Evolutionary conservation across 2,797 vertebrate species (phyloP), one percentile per base, ranked within the genome.

Genomic region (Xenopus petersii): DNA sequence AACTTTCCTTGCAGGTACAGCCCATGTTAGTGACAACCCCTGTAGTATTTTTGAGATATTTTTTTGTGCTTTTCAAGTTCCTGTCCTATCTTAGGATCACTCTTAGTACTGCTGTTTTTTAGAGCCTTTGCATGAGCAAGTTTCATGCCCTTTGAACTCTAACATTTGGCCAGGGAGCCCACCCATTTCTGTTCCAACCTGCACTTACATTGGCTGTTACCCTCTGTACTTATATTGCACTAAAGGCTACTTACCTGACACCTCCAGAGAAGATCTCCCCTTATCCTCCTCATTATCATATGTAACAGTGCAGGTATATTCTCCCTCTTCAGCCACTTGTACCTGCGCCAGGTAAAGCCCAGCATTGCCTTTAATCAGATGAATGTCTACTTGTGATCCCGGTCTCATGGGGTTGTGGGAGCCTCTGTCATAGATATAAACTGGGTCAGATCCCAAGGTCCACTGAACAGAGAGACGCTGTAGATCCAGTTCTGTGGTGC

Each of bases 241-340:
- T 42, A 42, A 42, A 16, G 36, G 51, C 26, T 17, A 68, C n/a
- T 81, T 80, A 71, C 58, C 56, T 56, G n/a, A 33, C 55, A 47
- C 12, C 5, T 80, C 10, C 9, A 74, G 61, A 70, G 12, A 0
- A 74, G 47, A 56, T 65, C 9, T 69, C 78, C 26, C 62, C 59
- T 77, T 8, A 68, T n/a, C 63, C 67, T 10, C 12, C 7, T 47
- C 30, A 36, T 74, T 68, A 48, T 3, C 11, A 55, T 61, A n/a
- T 30, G 0, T 55, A 16, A 73, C 36, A 42, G 36, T 5, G 36
- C 36, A 42, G 36, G 36, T 42, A 42, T 42, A 42, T 42, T 42
- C 4, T 62, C 63, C 71, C 4, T 42, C 81, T 77, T 84, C 26
- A 10, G 80, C 63, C 64, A 77, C 4, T 49, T 85, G 56, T 42